Evolutionary conservation across 2,888 invertebrate genomes (phyloP), one percentile per base, ranked within the genome.

Genomic region (Cephalotes varians): DNA sequence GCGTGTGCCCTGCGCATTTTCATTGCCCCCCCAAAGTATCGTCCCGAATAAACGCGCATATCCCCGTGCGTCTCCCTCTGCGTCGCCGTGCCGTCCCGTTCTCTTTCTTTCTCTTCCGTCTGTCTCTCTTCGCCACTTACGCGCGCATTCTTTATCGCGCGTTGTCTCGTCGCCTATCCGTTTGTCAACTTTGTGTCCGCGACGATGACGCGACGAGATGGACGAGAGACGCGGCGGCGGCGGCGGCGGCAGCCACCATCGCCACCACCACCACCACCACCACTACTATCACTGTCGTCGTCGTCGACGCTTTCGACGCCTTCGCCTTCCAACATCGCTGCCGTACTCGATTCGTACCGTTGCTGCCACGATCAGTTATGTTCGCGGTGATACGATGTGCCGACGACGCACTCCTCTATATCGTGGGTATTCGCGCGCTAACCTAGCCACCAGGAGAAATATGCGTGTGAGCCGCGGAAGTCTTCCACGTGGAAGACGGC

Each of bases 1-100:
- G 91, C 92, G 91, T 91, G 91, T 92, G 93, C 92, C 93, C 93
- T 93, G 92, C 93, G 93, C 92, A 92, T 93, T 93, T 93, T 93
- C 92, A 87, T 90, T 90, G 90, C 91, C 91, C 92, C 92, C 92
- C 87, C 89, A 88, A 86, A 87, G 86, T 90, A 83, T 88, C 92
- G 86, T 40, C 87, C 90, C 92, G 87, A 91, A 92, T 91, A 91
- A 91, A 91, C 91, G 91, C 91, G 91, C 91, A 77, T 69, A 69
- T 69, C 77, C 69, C 44, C 69, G 69, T 56, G 69, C 65, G 77
- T 69, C 77, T 72, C 81, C 79, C 77, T 76, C 85, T 5, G 47
- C 18, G 18, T 65, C 76, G 31, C 21, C 72, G 18, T 7, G 3
- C 28, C 47, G 18, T 62, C 15, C 49, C 64, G 34, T 72, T 60